A percentile compares a stretch with the other conserved stretches of the same genome.
Evolutionary conservation across 35 echinoderm and acorn worm genomes (phyloP).

Genomic region (Heliocidaris tuberculata): DNA sequence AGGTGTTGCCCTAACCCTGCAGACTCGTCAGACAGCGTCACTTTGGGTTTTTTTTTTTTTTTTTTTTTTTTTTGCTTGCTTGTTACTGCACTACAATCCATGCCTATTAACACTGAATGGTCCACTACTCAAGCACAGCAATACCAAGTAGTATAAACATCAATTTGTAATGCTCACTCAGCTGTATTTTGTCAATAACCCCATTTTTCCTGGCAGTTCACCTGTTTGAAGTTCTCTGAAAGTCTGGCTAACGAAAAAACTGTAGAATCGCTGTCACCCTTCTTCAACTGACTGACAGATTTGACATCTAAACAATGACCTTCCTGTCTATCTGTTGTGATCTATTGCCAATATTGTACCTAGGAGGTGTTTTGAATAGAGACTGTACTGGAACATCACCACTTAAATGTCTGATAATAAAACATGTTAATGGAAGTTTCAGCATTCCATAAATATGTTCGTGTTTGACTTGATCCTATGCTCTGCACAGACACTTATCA

Average conservation of each 20-base stretch:
- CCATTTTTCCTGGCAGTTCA: neutral
- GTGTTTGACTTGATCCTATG: too few relatives aligned
- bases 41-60: neutral
- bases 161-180: slow-evolving; percentile 10
- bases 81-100: neutral
- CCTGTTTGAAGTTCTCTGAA: neutral
- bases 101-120: neutral
- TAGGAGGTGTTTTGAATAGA: neutral
- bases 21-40: neutral
- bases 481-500: too few relatives aligned
- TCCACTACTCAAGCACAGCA: neutral
- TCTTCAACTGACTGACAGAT: neutral
- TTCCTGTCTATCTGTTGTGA: neutral
- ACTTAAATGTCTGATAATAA: neutral
- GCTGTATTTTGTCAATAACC: slow-evolving; percentile 10
- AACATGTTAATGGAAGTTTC: neutral
- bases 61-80: neutral
- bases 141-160: neutral
- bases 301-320: neutral
- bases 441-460: too few relatives aligned
- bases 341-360: neutral
- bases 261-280: neutral
- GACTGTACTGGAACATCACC: neutral
- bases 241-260: neutral
- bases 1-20: neutral